Base-by-base conservation (phyloP, 2,888 invertebrate genomes). In the Agonum fuliginosum region DNA sequence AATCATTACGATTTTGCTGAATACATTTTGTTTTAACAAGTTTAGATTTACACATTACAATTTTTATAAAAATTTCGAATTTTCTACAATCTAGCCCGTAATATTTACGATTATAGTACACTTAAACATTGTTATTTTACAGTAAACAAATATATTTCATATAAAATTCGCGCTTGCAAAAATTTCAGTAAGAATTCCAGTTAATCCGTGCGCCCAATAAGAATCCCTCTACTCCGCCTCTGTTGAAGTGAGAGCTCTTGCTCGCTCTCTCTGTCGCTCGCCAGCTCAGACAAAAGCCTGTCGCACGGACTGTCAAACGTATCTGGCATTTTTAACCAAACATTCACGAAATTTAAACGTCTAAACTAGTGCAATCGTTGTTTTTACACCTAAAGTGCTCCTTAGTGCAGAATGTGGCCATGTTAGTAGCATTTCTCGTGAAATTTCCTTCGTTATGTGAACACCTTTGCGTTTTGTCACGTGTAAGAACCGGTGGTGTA, bases 201-300 rank as follows among this genome's bases (percentile, higher is more conserved):
- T 43, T 43, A 14, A 12, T 43, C 43, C 65, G 37, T 70, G 46
- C 17, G 41, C 41, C 46, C 27, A 27, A 17, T 70, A 46, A 70
- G 27, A 67, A 41, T 70, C 24, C 17, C 37, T 14, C 27, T 14
- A 34, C 17, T 27, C 70, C 46, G 46, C 70, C 70, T 20, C 14
- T 51, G 72, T 10, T 72, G 54, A 72, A 51, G 72, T 54, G 72
- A 72, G 72, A 72, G 72, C 54, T 43, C 78, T 30, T 20, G 67
- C 73, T 62, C 37, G 78, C 62, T 58, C 69, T 73, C 73, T 51
- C 48, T 67, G 58, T 54, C 58, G 70, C 62, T 48, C 62, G 78
- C 78, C 78, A 75, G 74, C 71, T 62, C 30, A 78, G 79, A 79
- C 80, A 80, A 80, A 80, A 80, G 79, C 65, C 51, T 24, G 72